phyloP scores from a whole-genome alignment of 2,797 vertebrate genomes.

The Pipistrellus kuhlii region DNA sequence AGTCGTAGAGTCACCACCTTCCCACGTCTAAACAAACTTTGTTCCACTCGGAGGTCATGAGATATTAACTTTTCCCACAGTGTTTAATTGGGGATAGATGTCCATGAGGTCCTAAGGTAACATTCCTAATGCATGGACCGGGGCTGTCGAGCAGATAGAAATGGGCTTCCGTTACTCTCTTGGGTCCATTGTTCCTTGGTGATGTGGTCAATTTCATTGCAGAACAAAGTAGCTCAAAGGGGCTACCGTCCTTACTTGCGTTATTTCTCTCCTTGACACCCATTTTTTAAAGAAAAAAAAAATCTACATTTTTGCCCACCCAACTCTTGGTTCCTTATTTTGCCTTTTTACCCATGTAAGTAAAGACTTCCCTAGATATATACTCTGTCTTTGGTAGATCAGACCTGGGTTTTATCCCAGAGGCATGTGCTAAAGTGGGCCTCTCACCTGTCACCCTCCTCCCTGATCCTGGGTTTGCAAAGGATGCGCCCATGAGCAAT shows the following conservation, averaged over 20 bases:
- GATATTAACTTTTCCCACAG: no score
- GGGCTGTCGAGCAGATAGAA: no score
- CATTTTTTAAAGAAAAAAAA: constrained; percentile 17
- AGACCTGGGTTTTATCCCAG: not conserved
- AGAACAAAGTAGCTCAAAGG: not conserved
- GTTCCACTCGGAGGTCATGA: no score
- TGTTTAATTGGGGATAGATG: no score
- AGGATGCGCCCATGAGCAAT: not conserved
- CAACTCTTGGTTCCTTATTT: not conserved
- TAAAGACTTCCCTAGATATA: not conserved
- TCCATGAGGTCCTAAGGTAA: no score
- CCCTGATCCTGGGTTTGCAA: not conserved
- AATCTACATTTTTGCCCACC: not conserved
- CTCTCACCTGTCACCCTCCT: fast-evolving
- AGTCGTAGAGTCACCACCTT: no score
- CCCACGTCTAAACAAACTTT: no score
- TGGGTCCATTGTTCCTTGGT: not conserved
- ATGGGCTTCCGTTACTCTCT: not conserved
- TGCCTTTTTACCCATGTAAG: not conserved
- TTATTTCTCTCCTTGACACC: not conserved
- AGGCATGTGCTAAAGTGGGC: fast-evolving
- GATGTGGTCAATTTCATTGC: not conserved
- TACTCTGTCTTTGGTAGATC: not conserved
- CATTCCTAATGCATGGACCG: no score
- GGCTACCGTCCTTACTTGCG: not conserved